Base-by-base conservation (phyloP, 2,113 vertebrate species). In the Malaclemys terrapin region DNA sequence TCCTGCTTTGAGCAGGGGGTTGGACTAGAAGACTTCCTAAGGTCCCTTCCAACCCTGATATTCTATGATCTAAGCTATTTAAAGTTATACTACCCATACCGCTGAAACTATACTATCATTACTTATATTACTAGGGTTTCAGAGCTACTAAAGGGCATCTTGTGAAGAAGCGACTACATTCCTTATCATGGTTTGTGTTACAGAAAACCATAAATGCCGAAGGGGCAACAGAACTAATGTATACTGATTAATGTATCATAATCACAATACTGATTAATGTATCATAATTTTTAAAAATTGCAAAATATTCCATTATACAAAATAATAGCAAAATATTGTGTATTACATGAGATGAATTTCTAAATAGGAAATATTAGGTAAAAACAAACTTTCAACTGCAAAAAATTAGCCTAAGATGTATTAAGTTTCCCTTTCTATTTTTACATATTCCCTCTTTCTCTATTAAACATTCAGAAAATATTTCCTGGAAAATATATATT, bases 401-500 rank as follows among this genome's bases (percentile, higher is more conserved):
- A 12, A 91, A 85, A 75, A 31, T 62, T 62, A 62, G 57, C 12
- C 57, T 31, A 31, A 62, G 59, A 62, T 16, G 5, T 62, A 62
- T 62, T 62, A 31, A 62, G 29, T 72, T 72, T 72, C 17, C n/a
- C n/a, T 38, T 72, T 72, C 69, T 42, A 38, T 72, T n/a, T 72
- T 72, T 31, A 89, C 2, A 19, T 31, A 88, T 52, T 57, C 14
- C 81, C 94, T 94, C 42, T 85, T 91, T 31, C 57, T 92, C 91
- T 88, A 53, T 75, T 57, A 82, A 94, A 93, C 50, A 83, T 50
- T 82, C 83, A 59, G 86, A 54, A 31, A 91, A 91, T 13, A 22
- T 16, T 84, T 84, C 47, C 87, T 90, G 42, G 25, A 88, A 93
- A 90, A 95, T 47, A 62, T 42, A 56, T 85, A 91, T 89, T 94